Base-by-base conservation (phyloP, 2,113 vertebrate species). In the Speoplatyrhinus poulsoni region DNA sequence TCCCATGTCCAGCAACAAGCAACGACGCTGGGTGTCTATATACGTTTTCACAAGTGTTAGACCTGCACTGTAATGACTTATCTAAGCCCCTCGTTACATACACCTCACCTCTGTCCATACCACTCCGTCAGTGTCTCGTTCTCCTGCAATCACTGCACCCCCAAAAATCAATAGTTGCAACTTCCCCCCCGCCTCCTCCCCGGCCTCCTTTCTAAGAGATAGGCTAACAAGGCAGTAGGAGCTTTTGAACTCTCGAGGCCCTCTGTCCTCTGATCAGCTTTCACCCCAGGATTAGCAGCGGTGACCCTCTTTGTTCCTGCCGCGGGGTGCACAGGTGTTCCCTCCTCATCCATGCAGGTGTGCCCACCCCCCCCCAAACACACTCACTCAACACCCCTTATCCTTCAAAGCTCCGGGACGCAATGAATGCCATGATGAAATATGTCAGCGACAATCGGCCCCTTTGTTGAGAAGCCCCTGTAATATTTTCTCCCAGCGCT, bases 241-340 rank as follows among this genome's bases (percentile, higher is more conserved):
- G 73, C 68, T 72, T 68, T 71, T 75, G 69, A 70, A 82, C 74
- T 87, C 82, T 68, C 46, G 60, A 32, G 82, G 78, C 81, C 81
- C 75, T 77, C 75, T 77, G 82, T 85, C 65, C 76, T 86, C 79
- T 86, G 88, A 91, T 90, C 87, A 89, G 79, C 75, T 90, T 85
- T 85, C 82, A 81, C 85, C 81, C 76, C 73, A 70, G 84, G 81
- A 84, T 89, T 82, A 78, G 75, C 69, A 54, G 72, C 65, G 76
- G 73, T 74, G 79, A 81, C 71, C 85, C 73, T 82, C 81, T 77
- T 80, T 82, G 80, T 74, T 85, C 19, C 6, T 82, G 87, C 85
- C 86, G 83, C 85, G 86, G 89, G 90, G 87, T 88, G 88, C 85
- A 90, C 91, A 93, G 91, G 90, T 92, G 91, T 92, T 90, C 79